These are phyloP conservation scores for Ennomos fuscantarius DNA, from an alignment of 2,888 invertebrate species.

Conservation along the genomic window DNA sequence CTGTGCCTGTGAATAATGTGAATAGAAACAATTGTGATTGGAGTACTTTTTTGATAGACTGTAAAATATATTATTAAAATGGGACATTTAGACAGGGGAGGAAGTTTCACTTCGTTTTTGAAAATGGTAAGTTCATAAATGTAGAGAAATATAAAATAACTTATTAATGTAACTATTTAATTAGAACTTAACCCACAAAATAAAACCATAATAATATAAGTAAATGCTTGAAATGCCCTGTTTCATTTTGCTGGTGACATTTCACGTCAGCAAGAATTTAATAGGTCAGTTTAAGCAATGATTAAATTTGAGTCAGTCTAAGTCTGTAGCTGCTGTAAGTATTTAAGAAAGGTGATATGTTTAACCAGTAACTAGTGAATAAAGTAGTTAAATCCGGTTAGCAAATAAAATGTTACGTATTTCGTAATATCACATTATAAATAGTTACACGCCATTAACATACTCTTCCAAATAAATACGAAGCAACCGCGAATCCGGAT, in stretches of 20 bases:
- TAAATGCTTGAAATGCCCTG: no score
- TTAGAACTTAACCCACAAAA: not conserved
- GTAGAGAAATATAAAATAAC: no score
- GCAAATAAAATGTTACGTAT: conserved; percentile 28
- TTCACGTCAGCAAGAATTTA: no score
- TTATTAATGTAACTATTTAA: not conserved
- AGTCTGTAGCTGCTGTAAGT: no score
- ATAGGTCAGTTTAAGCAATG: no score
- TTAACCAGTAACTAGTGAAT: no score
- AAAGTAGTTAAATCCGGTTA: no score
- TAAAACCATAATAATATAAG: no score
- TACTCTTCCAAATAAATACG: conserved; percentile 47
- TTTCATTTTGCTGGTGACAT: no score
- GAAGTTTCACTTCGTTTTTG: conserved; percentile 55
- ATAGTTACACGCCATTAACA: conserved; percentile 45
- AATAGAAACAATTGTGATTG: conserved; percentile 62
- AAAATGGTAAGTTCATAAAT: conserved; percentile 72
- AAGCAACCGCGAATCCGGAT: conserved; percentile 48
- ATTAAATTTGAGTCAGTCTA: no score
- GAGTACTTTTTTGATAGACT: conserved; percentile 49
- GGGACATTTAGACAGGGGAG: conserved; percentile 73
- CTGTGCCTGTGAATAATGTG: conserved; percentile 77
- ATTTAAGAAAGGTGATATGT: no score
- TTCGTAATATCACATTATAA: conserved; percentile 45
- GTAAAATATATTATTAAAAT: conserved; percentile 51